phyloP scores from a whole-genome alignment of 1,140 invertebrate species.

The Limonius californicus region DNA sequence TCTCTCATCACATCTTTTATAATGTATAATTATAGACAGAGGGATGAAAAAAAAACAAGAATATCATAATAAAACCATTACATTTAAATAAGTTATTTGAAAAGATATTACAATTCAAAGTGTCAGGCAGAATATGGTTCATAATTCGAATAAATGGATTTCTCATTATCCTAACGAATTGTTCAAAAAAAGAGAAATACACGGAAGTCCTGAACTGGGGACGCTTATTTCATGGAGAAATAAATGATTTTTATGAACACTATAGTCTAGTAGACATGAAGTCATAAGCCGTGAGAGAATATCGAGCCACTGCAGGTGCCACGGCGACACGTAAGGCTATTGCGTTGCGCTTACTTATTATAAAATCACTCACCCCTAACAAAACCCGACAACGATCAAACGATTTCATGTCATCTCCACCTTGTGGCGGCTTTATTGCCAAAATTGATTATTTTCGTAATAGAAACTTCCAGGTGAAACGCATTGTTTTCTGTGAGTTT shows the following conservation, averaged over 20 bases:
- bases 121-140: too few relatives aligned
- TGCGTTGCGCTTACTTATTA: conserved; percentile 35
- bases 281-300: conserved; percentile 42
- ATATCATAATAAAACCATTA: too few relatives aligned
- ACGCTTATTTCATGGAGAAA: conserved; percentile 8
- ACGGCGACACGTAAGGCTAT: conserved; percentile 39
- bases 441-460: conserved; percentile 9
- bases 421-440: conserved; percentile 2
- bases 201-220: not conserved
- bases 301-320: conserved; percentile 39
- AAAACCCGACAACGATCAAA: conserved; percentile 29
- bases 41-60: too few relatives aligned
- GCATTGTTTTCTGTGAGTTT: not conserved
- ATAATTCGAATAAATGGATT: not conserved
- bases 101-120: too few relatives aligned
- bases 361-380: conserved; percentile 35
- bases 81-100: too few relatives aligned
- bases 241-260: conserved; percentile 25
- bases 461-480: not conserved
- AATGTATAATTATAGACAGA: too few relatives aligned
- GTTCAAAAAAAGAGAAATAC: not conserved
- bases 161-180: not conserved
- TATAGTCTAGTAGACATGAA: conserved; percentile 25
- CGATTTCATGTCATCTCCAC: conserved; percentile 10
- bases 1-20: too few relatives aligned